Conservation (phyloP, 2,888 invertebrate genomes). For the Gastrophysa polygoni region DNA sequence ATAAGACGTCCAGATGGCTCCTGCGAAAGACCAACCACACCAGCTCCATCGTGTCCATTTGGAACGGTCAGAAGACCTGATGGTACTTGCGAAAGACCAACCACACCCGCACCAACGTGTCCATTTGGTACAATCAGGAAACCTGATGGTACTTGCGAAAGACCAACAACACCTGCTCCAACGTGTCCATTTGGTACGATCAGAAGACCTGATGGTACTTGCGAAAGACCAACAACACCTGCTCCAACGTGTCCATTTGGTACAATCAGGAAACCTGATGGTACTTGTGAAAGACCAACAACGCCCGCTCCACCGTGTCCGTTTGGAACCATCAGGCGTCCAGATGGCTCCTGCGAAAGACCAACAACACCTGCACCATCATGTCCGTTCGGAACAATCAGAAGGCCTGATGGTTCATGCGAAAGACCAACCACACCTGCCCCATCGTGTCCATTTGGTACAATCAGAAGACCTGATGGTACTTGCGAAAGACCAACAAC, state of each 20-base stretch:
- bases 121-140: constrained; percentile 18
- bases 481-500: constrained; percentile 12
- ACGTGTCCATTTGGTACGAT: constrained; percentile 18
- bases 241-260: constrained; percentile 30
- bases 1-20: constrained; percentile 18
- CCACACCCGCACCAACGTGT: constrained; percentile 12
- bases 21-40: constrained; percentile 19
- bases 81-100: constrained; percentile 23
- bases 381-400: constrained; percentile 30
- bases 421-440: constrained; percentile 7
- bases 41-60: constrained; percentile 24
- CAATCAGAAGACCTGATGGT: constrained; percentile 17
- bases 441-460: constrained; percentile 16
- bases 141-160: constrained; percentile 17
- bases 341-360: constrained; percentile 27
- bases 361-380: constrained; percentile 18
- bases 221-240: constrained; percentile 21
- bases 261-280: constrained; percentile 22
- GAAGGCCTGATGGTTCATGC: constrained; percentile 24
- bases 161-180: constrained; percentile 14
- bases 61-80: constrained; percentile 21
- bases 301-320: constrained; percentile 28
- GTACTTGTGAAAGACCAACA: constrained; percentile 15
- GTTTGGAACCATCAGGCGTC: constrained; percentile 19
- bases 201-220: constrained; percentile 16